These are phyloP conservation scores for Eupithecia centaureata DNA, from an alignment of 2,888 invertebrate species.

Conservation along the genomic window DNA sequence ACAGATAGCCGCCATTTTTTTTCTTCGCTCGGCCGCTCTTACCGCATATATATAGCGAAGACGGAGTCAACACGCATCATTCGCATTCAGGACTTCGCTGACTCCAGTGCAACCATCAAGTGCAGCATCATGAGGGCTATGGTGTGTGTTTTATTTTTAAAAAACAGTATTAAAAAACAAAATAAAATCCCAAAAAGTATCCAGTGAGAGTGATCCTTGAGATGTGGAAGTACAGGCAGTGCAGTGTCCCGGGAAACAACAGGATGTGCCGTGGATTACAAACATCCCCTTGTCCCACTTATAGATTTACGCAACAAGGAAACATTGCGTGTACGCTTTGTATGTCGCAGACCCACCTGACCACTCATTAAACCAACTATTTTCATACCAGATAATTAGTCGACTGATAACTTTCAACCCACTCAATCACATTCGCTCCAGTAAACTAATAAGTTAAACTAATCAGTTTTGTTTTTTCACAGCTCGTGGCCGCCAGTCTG, in stretches of 20 bases:
- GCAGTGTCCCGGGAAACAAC: constrained; percentile 24
- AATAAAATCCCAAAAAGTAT: constrained; percentile 8
- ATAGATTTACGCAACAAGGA: constrained; percentile 64
- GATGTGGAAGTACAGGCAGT: constrained; percentile 50
- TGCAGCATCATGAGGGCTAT: constrained; percentile 83
- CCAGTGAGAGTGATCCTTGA: constrained; percentile 58
- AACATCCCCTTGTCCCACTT: constrained; percentile 56
- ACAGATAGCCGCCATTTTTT: constrained; percentile 73
- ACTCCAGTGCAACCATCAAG: constrained; percentile 83
- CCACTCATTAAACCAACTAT: constrained; percentile 57
- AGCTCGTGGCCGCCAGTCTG: constrained; percentile 85
- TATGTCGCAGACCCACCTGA: constrained; percentile 55
- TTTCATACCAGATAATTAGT: constrained; percentile 62
- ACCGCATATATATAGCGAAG: constrained; percentile 80
- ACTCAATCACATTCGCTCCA: constrained; percentile 50
- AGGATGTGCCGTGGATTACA: constrained; percentile 42
- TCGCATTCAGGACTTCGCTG: constrained; percentile 83
- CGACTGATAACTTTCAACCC: constrained; percentile 57
- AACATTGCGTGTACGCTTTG: constrained; percentile 60
- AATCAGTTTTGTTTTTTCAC: constrained; percentile 51
- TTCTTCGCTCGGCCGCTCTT: constrained; percentile 79
- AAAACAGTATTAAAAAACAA: constrained; percentile 25
- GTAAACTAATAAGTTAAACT: constrained; percentile 42
- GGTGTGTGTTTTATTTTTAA: constrained; percentile 67
- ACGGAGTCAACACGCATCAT: constrained; percentile 76